phyloP scores from a whole-genome alignment of 2,888 invertebrate genomes.

The Agelastica alni region DNA sequence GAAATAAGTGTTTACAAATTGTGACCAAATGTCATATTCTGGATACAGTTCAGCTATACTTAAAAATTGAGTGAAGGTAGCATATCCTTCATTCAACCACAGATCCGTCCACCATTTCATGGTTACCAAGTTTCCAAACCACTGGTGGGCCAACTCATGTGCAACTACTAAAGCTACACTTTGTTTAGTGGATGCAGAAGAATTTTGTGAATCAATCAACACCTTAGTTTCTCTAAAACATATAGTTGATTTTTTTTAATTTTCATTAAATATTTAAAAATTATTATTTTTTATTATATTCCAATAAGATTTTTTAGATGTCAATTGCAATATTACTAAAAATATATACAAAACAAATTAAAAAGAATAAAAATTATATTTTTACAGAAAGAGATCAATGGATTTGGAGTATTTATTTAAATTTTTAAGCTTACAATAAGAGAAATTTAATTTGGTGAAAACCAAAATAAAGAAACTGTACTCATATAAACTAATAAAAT shows the following conservation, averaged over 20 bases:
- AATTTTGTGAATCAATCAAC: slow-evolving; percentile 86
- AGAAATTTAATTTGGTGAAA: too few relatives aligned
- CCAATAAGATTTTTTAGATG: too few relatives aligned
- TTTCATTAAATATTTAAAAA: too few relatives aligned
- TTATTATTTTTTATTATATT: too few relatives aligned
- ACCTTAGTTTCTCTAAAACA: slow-evolving; percentile 78
- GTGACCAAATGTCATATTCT: slow-evolving; percentile 95
- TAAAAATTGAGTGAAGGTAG: slow-evolving; percentile 93
- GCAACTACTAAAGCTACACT: slow-evolving; percentile 86
- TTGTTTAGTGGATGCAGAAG: slow-evolving; percentile 82
- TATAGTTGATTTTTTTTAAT: not conserved
- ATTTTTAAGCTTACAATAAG: too few relatives aligned
- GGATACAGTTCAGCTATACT: slow-evolving; percentile 92
- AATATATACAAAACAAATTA: too few relatives aligned
- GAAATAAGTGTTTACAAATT: slow-evolving; percentile 89
- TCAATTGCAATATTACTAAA: too few relatives aligned
- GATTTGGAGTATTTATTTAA: too few relatives aligned
- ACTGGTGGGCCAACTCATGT: slow-evolving; percentile 96
- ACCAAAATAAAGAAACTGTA: too few relatives aligned
- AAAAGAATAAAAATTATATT: too few relatives aligned
- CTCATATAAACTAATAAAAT: too few relatives aligned
- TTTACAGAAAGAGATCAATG: too few relatives aligned
- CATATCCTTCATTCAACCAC: slow-evolving; percentile 90
- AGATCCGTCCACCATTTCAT: slow-evolving; percentile 99
- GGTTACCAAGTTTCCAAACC: slow-evolving; percentile 98